Conservation (phyloP, 2,888 invertebrate genomes). For the Stramonita haemastoma region DNA sequence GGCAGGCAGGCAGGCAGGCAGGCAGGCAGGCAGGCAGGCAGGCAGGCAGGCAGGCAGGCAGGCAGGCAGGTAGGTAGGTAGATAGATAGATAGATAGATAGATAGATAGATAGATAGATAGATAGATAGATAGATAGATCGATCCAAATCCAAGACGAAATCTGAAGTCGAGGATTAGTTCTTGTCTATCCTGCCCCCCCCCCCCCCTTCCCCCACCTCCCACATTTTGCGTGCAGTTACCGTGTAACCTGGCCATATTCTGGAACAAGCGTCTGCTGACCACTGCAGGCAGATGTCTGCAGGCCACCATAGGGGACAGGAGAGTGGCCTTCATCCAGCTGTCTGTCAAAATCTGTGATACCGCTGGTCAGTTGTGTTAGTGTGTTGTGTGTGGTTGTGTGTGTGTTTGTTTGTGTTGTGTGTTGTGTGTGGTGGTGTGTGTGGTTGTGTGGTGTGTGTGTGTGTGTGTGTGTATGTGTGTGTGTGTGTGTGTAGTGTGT, state of each 20-base stretch:
- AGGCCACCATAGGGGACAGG: slow-evolving; percentile 15
- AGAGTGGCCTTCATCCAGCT: slow-evolving; percentile 29
- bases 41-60: too few relatives aligned
- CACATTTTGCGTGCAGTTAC: neutral
- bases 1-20: too few relatives aligned
- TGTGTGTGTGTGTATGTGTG: neutral
- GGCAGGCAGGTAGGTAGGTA: too few relatives aligned
- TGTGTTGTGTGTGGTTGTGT: neutral
- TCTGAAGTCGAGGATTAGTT: neutral
- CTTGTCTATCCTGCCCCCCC: neutral
- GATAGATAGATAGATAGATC: too few relatives aligned
- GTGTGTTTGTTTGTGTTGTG: neutral
- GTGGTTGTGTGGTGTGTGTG: neutral
- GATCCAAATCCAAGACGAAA: too few relatives aligned
- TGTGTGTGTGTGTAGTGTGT: neutral
- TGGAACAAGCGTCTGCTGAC: slow-evolving; percentile 29
- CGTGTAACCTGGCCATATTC: neutral
- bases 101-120: too few relatives aligned
- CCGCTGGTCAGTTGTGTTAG: neutral
- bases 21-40: too few relatives aligned
- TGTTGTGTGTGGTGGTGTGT: neutral
- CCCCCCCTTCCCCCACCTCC: neutral
- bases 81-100: too few relatives aligned
- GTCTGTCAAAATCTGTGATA: slow-evolving; percentile 25
- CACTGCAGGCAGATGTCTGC: slow-evolving; percentile 13